Evolutionary conservation across 2,113 vertebrate genomes (phyloP).

Genomic region (Podarcis muralis): DNA sequence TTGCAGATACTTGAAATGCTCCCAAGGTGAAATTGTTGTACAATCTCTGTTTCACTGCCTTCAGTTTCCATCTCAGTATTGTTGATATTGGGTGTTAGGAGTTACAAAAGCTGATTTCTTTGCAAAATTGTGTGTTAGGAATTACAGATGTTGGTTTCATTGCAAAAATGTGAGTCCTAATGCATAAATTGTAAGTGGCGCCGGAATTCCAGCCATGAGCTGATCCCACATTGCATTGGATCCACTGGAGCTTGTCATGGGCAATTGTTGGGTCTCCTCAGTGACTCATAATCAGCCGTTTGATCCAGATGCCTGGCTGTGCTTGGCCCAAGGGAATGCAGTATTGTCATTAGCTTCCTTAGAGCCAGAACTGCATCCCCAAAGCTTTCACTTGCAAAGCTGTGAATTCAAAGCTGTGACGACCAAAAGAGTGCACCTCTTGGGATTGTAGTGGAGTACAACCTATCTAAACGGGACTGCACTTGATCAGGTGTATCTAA

Average conservation of each 20-base stretch:
- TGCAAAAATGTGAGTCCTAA: neutral
- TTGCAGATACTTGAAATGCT: neutral
- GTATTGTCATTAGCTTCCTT: neutral
- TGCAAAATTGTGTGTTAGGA: neutral
- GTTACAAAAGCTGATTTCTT: constrained; percentile 24
- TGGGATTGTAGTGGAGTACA: neutral
- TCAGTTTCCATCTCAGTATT: constrained; percentile 37
- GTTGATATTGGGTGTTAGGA: constrained; percentile 17
- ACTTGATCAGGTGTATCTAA: constrained; percentile 35
- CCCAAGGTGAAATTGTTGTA: neutral
- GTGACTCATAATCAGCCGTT: neutral
- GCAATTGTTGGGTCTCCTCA: constrained; percentile 11
- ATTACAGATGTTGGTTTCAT: constrained; percentile 21
- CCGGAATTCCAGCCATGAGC: constrained; percentile 9
- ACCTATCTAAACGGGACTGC: neutral
- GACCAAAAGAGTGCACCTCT: neutral
- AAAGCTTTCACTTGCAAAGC: neutral
- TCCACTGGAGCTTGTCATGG: constrained; percentile 10
- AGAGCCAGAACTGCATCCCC: neutral
- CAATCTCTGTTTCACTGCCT: constrained; percentile 28
- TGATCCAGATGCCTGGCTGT: neutral
- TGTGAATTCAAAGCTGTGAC: neutral
- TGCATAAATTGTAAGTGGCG: neutral
- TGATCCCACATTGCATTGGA: constrained; percentile 1
- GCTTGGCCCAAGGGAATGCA: neutral